These are phyloP conservation scores for Leptobrachium leishanense DNA, from an alignment of 2,113 vertebrate species.

Conservation along the genomic window DNA sequence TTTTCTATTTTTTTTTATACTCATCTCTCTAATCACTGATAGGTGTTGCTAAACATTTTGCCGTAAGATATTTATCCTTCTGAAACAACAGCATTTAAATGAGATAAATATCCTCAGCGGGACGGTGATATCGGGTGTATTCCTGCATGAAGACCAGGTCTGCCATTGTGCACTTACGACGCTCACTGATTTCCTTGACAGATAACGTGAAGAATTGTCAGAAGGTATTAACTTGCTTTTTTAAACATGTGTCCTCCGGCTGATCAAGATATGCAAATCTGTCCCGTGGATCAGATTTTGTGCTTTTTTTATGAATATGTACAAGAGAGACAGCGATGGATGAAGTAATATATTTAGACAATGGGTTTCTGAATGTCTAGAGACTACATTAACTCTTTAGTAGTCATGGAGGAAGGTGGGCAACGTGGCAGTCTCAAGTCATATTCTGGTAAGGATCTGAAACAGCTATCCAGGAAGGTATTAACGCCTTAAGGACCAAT, in stretches of 20 bases:
- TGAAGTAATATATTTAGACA: constrained; percentile 20
- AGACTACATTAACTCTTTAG: not conserved
- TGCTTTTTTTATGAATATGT: constrained; percentile 38
- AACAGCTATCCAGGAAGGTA: no score
- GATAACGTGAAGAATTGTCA: constrained; percentile 39
- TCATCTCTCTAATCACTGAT: not conserved
- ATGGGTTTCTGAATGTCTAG: not conserved
- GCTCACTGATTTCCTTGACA: constrained; percentile 39
- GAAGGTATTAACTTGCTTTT: constrained; percentile 33
- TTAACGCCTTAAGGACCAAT: no score
- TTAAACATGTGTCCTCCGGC: constrained; percentile 40
- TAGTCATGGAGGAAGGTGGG: not conserved
- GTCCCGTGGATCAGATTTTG: constrained; percentile 28
- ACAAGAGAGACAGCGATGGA: constrained; percentile 14
- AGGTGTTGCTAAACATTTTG: constrained; percentile 17
- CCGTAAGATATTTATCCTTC: not conserved
- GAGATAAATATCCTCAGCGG: constrained; percentile 34
- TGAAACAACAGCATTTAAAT: constrained; percentile 38
- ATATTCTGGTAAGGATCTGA: no score
- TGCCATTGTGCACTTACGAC: constrained; percentile 22
- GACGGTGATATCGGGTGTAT: constrained; percentile 23
- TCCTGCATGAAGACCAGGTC: constrained; percentile 35
- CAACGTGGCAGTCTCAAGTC: no score
- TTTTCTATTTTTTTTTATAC: not conserved
- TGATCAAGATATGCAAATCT: constrained; percentile 33